Evolutionary conservation across 2,113 vertebrate species (phyloP), one percentile per base, ranked within the genome.

Genomic region (Sterrhoptilus dennistouni): DNA sequence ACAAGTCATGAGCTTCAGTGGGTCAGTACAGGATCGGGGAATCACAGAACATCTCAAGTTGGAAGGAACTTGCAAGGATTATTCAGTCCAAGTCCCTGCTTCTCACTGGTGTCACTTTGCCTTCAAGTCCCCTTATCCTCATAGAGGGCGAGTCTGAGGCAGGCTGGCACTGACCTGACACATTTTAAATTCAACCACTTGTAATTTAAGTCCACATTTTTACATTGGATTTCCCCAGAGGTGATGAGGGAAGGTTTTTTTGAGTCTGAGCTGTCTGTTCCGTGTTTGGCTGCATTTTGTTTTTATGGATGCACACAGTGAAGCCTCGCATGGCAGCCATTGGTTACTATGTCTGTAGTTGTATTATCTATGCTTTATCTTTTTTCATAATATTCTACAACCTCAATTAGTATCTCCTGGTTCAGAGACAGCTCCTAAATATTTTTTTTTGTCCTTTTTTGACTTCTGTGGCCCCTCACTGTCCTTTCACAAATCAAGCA

Each of bases 201-300:
- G 7, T 78, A 61, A 53, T 49, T 84, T 44, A 66, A 57, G 8
- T 38, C 59, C 66, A n/a, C 22, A 11, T 44, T 81, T 91, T 75
- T 25, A 21, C 18, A n/a, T 50, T 19, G 66, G 33, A 5, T 52
- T 81, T 87, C 24, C 53, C 74, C 44, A 57, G 50, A 78, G 56
- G 28, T 23, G 12, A 14, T 53, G 22, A 83, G 50, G 20, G 17
- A 72, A 11, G 16, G 8, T 28, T 69, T 84, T 84, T 63, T 50
- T 53, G 54, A 52, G 20, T 12, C 42, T 0, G 0, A 29, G 10
- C 33, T 77, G 6, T 29, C 54, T 64, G 8, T 79, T 79, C 21
- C 0, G 6, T 28, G 7, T 64, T 93, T 74, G 50, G 66, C 64
- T 4, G 1, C 1, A 0, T 74, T 60, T 78, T 1, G 1, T 64